A percentile compares a stretch with the other conserved stretches of the same genome.
Evolutionary conservation across 2,888 invertebrate genomes (phyloP).

Genomic region (Ferdinandea cuprea): DNA sequence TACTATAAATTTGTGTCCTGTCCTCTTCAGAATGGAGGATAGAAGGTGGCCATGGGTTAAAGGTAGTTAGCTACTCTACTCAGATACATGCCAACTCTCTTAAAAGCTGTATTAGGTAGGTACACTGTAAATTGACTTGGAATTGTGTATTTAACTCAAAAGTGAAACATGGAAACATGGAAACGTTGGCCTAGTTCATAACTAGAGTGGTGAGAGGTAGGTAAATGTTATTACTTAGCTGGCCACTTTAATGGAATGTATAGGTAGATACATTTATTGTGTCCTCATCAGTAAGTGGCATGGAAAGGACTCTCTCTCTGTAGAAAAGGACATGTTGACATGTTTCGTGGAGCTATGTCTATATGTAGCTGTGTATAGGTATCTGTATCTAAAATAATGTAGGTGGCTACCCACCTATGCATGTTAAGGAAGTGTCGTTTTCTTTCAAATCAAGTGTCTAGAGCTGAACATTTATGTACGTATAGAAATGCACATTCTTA

Average conservation of each 20-base stretch:
- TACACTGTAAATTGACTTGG: neutral
- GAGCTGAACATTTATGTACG: too few relatives aligned
- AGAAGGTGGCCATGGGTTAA: neutral
- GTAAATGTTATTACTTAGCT: neutral
- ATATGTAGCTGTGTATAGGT: too few relatives aligned
- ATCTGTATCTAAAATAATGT: too few relatives aligned
- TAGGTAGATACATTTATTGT: too few relatives aligned
- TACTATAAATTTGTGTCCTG: constrained; percentile 9
- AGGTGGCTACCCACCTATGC: too few relatives aligned
- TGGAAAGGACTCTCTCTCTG: neutral
- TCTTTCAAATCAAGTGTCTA: too few relatives aligned
- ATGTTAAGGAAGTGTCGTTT: too few relatives aligned
- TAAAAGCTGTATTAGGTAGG: constrained; percentile 11
- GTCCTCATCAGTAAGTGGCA: neutral
- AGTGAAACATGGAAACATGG: neutral
- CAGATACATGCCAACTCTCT: too few relatives aligned
- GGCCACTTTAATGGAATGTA: too few relatives aligned
- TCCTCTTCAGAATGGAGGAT: constrained; percentile 22
- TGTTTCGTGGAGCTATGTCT: too few relatives aligned
- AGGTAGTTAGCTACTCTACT: neutral
- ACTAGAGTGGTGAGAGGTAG: neutral
- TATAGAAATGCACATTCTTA: too few relatives aligned
- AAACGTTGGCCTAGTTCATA: constrained; percentile 24
- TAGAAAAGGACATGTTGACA: neutral
- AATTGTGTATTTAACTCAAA: constrained; percentile 5